phyloP scores from a whole-genome alignment of 2,113 vertebrate genomes.

The Stegastes partitus region DNA sequence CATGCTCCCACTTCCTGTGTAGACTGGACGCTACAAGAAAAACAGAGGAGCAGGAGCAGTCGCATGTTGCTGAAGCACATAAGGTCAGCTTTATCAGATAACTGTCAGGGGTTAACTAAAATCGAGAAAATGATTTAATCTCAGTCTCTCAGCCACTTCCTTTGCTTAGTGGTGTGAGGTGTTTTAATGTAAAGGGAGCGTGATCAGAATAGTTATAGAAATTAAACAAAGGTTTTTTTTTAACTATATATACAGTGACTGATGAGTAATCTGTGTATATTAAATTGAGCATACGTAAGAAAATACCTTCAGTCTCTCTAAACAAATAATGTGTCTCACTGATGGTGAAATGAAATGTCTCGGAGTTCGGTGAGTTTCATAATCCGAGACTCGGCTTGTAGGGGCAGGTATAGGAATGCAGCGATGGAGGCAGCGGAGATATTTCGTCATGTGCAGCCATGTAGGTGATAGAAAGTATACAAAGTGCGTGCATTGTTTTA shows the following conservation, averaged over 20 bases:
- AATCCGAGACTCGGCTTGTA: conserved; percentile 59
- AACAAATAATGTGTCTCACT: conserved; percentile 35
- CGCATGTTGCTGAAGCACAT: background rate
- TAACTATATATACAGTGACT: background rate
- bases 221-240: background rate
- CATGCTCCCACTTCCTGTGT: too few relatives aligned
- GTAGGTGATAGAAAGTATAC: conserved; percentile 49
- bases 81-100: background rate
- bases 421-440: conserved; percentile 47
- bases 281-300: conserved; percentile 37
- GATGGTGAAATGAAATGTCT: conserved; percentile 45
- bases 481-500: conserved; percentile 46
- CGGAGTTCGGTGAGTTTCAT: conserved; percentile 52
- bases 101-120: too few relatives aligned
- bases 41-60: too few relatives aligned
- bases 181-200: too few relatives aligned
- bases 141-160: background rate
- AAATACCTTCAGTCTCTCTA: conserved; percentile 35
- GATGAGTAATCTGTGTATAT: conserved; percentile 28
- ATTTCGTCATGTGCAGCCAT: conserved; percentile 49
- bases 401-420: conserved; percentile 72
- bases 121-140: too few relatives aligned
- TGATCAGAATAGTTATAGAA: too few relatives aligned
- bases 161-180: background rate
- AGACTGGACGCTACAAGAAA: too few relatives aligned